A percentile compares a stretch with the other conserved stretches of the same genome.
phyloP scores from a whole-genome alignment of 92 coral and sea anemone genomes.

The Ricordea florida region DNA sequence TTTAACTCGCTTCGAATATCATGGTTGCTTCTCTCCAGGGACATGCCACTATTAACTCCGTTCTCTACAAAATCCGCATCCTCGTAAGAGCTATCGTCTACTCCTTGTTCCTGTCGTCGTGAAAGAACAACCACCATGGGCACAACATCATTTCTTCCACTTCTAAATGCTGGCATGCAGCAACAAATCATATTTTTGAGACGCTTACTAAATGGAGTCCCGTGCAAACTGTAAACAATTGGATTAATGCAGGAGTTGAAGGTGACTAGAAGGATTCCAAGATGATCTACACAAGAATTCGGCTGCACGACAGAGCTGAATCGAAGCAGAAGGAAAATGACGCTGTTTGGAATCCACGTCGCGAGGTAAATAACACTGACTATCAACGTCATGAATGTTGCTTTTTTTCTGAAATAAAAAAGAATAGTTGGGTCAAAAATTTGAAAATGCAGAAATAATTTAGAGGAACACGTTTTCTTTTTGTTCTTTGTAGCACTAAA shows the following conservation, averaged over 20 bases:
- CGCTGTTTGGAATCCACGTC: slow-evolving; percentile 36
- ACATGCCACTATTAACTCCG: background rate
- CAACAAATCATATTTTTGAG: slow-evolving; percentile 13
- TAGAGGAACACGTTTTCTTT: too few relatives aligned
- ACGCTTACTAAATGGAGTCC: slow-evolving; percentile 63
- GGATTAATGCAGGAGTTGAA: slow-evolving; percentile 85
- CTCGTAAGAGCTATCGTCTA: slow-evolving; percentile 2
- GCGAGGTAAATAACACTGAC: slow-evolving; percentile 15
- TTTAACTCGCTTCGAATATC: too few relatives aligned
- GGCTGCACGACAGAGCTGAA: background rate
- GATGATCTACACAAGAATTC: slow-evolving; percentile 1
- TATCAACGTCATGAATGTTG: slow-evolving; percentile 6
- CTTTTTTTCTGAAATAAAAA: background rate
- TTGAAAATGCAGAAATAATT: too few relatives aligned
- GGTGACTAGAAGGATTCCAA: slow-evolving; percentile 50
- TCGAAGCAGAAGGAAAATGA: slow-evolving; percentile 6
- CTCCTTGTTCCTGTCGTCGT: background rate
- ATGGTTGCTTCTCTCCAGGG: background rate
- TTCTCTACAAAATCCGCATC: slow-evolving; percentile 20
- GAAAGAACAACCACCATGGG: background rate
- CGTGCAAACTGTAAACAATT: slow-evolving; percentile 76
- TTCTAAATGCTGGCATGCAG: background rate
- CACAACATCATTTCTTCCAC: background rate
- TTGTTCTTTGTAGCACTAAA: too few relatives aligned
- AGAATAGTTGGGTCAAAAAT: too few relatives aligned